Evolutionary conservation across 1,140 invertebrate genomes (phyloP), one percentile per base, ranked within the genome.

Genomic region (Lordiphosa stackelbergi): DNA sequence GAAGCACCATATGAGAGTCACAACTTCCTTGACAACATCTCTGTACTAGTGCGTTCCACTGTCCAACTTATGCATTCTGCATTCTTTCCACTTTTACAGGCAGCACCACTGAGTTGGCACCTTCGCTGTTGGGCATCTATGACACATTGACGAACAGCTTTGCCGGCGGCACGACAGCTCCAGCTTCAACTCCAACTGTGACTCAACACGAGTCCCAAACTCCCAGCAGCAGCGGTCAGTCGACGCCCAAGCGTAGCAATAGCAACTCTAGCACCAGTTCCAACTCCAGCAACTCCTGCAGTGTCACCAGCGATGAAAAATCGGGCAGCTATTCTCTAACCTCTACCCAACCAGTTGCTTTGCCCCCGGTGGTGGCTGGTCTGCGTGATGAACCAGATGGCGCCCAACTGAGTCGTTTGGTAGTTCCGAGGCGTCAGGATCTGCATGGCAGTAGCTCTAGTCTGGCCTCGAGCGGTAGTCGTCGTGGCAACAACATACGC

Each of bases 61-160:
- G 28, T 31, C 5, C 2, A 31, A 31, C 24, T 16, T 11, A 42
- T 13, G 35, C 12, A 13, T 40, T 28, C 5, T 12, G 0, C 42
- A 19, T 12, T 37, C 38, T 13, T 37, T 16, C 11, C 3, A 13
- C 5, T 49, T 57, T 66, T 71, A 10, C 88, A 91, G 90, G 90
- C 85, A 91, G 90, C 73, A 90, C 89, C 72, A 90, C 90, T 40
- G 90, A 91, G 66, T 78, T 91, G 49, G 89, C 90, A 56, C 90
- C 90, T 22, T 90, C 90, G 40, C 85, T 91, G 24, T 88, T 91
- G 59, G 90, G 90, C 8, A 90, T 91, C 56, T 91, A 91, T 59
- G 90, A 91, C 70, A 84, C 71, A 37, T 66, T 88, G 43, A 87
- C 78, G 34, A 78, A 69, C 51, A 74, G 49, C 36, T 52, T 84